Conservation (phyloP, 2,113 vertebrate genomes). For the Centrocercus urophasianus region DNA sequence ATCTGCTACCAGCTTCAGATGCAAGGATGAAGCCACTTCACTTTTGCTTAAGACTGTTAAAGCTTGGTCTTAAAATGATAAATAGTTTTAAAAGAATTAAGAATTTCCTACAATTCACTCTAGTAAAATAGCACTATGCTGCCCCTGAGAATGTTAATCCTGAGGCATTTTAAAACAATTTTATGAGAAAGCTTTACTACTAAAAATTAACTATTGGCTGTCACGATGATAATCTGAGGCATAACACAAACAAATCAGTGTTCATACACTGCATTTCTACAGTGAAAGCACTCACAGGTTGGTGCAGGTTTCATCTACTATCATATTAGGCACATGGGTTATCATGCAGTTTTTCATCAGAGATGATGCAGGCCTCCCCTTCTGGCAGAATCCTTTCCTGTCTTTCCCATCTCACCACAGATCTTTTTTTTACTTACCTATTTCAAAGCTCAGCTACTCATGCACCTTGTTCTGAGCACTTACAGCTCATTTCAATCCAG, state of each 20-base stretch:
- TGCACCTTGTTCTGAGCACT: neutral
- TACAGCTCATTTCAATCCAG: neutral
- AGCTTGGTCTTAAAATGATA: neutral
- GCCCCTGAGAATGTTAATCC: neutral
- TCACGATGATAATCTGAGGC: neutral
- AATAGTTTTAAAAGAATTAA: neutral
- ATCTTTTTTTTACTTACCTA: neutral
- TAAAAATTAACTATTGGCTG: neutral
- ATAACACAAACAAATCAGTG: neutral
- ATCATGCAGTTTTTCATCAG: neutral
- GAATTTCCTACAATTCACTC: neutral
- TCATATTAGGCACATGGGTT: neutral
- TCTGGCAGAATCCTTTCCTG: neutral
- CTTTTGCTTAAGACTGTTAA: neutral
- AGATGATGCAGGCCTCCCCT: neutral
- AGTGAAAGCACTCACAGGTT: neutral
- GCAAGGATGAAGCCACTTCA: neutral
- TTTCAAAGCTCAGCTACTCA: neutral
- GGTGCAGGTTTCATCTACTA: neutral
- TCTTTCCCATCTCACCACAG: neutral
- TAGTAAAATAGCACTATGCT: neutral
- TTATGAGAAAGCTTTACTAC: neutral
- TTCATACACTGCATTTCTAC: neutral
- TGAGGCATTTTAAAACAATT: neutral
- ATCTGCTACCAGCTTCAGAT: neutral